A percentile compares a stretch with the other conserved stretches of the same genome.
phyloP scores from a whole-genome alignment of 2,113 vertebrate genomes.

The Orientallactaga bullata region DNA sequence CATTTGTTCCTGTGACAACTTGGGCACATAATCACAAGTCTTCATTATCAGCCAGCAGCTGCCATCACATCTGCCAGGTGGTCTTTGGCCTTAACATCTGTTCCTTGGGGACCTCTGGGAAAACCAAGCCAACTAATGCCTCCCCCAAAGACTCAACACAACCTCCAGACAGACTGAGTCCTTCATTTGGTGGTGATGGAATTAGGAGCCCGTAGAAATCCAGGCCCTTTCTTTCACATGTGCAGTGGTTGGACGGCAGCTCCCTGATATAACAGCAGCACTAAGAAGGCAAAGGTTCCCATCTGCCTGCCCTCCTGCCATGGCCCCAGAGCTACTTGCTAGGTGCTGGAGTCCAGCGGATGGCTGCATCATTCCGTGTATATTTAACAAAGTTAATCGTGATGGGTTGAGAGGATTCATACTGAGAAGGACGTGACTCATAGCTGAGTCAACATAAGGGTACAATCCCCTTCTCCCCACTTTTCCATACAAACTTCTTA shows the following conservation, averaged over 20 bases:
- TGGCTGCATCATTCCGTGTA: neutral
- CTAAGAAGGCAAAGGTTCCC: rapidly evolving
- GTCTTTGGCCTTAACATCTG: neutral
- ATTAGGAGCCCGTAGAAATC: neutral
- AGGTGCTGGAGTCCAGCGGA: neutral
- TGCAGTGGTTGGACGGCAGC: neutral
- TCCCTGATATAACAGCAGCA: neutral
- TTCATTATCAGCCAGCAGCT: neutral
- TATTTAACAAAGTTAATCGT: neutral
- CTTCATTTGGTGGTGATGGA: neutral
- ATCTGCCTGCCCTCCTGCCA: neutral
- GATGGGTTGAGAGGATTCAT: neutral
- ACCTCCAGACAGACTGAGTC: neutral
- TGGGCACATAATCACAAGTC: neutral
- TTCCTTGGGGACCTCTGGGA: neutral
- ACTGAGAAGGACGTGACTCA: neutral
- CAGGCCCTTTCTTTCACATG: neutral
- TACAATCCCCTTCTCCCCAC: neutral
- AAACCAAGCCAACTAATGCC: neutral
- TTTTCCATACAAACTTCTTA: constrained; percentile 30
- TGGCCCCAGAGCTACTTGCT: neutral
- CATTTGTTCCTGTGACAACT: neutral
- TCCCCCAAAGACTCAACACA: neutral
- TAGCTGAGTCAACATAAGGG: neutral
- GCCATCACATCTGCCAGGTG: neutral